Evolutionary conservation across 64 coral and sea anemone species (phyloP).

Genomic region (Montipora cactus): DNA sequence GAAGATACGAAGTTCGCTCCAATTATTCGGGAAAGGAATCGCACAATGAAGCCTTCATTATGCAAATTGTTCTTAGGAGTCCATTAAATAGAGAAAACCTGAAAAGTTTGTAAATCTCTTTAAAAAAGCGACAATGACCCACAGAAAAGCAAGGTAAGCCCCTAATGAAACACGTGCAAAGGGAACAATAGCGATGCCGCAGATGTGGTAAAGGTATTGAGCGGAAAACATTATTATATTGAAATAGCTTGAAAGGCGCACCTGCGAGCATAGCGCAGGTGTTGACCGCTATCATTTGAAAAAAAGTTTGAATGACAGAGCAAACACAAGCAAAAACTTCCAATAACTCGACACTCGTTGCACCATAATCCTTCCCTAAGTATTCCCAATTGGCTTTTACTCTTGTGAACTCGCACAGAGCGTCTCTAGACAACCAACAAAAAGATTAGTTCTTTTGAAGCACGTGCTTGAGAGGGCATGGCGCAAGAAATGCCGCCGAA

Average conservation of each 20-base stretch:
- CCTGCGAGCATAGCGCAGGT: slow-evolving; percentile 89
- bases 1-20: slow-evolving; percentile 52
- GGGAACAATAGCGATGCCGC: slow-evolving; percentile 87
- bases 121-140: slow-evolving; percentile 96
- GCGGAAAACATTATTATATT: slow-evolving; percentile 98
- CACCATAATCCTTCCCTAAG: slow-evolving; percentile 51
- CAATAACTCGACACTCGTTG: slow-evolving; percentile 77
- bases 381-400: slow-evolving; percentile 31
- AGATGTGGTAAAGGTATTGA: slow-evolving; percentile 93
- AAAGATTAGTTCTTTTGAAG: slow-evolving; percentile 38
- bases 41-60: slow-evolving; percentile 93
- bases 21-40: slow-evolving; percentile 83
- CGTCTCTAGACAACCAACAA: slow-evolving; percentile 13
- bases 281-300: slow-evolving; percentile 88
- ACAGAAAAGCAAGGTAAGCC: slow-evolving; percentile 92
- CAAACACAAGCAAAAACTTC: slow-evolving; percentile 84
- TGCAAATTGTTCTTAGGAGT: slow-evolving; percentile 91
- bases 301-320: slow-evolving; percentile 90
- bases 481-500: slow-evolving; percentile 67
- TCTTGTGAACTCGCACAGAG: background rate
- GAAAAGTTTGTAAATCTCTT: slow-evolving; percentile 99
- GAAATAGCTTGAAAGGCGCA: slow-evolving; percentile 85
- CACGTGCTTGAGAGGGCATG: slow-evolving; percentile 68
- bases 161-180: slow-evolving; percentile 99
- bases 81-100: slow-evolving; percentile 99